phyloP scores from a whole-genome alignment of 1,140 invertebrate species.

The Phocides pigmalion region DNA sequence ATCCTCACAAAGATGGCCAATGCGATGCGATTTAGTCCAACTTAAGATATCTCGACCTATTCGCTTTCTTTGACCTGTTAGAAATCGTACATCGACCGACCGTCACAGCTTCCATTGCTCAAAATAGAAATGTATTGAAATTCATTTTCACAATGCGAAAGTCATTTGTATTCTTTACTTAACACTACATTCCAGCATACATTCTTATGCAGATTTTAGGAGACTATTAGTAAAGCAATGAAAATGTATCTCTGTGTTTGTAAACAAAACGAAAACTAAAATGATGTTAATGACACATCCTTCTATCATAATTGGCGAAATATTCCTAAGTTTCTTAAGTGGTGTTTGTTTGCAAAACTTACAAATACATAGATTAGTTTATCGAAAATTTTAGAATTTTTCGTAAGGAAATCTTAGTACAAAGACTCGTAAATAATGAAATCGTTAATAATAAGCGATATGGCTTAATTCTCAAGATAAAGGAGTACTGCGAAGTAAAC shows the following conservation, averaged over 20 bases:
- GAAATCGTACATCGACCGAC: constrained; percentile 39
- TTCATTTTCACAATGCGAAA: constrained; percentile 21
- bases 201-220: background rate
- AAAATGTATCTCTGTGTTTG: background rate
- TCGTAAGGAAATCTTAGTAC: background rate
- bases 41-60: constrained; percentile 39
- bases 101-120: constrained; percentile 36
- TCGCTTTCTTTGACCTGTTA: constrained; percentile 67
- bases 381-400: background rate
- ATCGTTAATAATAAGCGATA: background rate
- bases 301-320: too few species aligned
- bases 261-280: background rate
- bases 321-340: too few species aligned
- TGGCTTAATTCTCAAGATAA: constrained; percentile 23
- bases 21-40: constrained; percentile 40
- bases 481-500: background rate
- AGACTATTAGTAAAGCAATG: background rate
- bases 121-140: constrained; percentile 29
- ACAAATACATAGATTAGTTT: background rate
- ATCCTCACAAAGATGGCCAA: constrained; percentile 39
- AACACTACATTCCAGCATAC: background rate
- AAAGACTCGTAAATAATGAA: background rate
- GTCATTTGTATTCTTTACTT: constrained; percentile 19
- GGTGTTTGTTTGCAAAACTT: too few species aligned
- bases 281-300: background rate